Evolutionary conservation across 2,113 vertebrate species (phyloP).

Genomic region (Micromys minutus): DNA sequence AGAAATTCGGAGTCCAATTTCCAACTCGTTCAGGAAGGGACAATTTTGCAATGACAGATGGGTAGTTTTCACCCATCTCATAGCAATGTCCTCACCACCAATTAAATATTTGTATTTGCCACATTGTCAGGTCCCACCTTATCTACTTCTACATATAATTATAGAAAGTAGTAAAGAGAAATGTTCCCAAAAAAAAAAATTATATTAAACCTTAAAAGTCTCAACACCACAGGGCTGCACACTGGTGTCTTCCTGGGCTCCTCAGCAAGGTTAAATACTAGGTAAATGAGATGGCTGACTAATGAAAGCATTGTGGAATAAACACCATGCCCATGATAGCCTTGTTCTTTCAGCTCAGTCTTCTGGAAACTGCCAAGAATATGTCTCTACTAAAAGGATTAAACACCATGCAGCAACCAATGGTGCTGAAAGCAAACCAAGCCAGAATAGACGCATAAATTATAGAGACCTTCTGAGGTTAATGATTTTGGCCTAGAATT

Average conservation of each 20-base stretch:
- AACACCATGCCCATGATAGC: slow-evolving; percentile 11
- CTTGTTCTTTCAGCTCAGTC: slow-evolving; percentile 55
- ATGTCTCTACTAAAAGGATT: slow-evolving; percentile 46
- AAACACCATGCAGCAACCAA: slow-evolving; percentile 53
- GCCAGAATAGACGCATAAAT: slow-evolving; percentile 15
- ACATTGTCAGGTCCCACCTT: neutral
- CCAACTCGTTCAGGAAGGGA: neutral
- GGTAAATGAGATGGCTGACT: slow-evolving; percentile 24
- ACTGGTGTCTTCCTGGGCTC: neutral
- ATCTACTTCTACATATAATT: neutral
- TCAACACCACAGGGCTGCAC: neutral
- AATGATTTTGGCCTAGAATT: neutral
- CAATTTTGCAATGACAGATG: neutral
- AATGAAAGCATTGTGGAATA: slow-evolving; percentile 55
- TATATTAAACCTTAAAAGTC: neutral
- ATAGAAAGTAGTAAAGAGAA: neutral
- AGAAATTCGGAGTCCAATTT: neutral
- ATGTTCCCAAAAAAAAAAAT: neutral
- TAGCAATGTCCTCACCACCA: neutral
- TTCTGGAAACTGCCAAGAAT: slow-evolving; percentile 39
- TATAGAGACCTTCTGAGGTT: neutral
- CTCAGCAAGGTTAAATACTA: slow-evolving; percentile 19
- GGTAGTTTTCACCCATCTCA: neutral
- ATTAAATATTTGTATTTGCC: neutral
- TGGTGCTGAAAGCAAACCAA: slow-evolving; percentile 52